Percentiles rank a stretch among this genome's conserved stretches.
These are phyloP conservation scores for Enoplolaimus lenunculus DNA, from an alignment of 2,888 invertebrate genomes.

Conservation along the genomic window DNA sequence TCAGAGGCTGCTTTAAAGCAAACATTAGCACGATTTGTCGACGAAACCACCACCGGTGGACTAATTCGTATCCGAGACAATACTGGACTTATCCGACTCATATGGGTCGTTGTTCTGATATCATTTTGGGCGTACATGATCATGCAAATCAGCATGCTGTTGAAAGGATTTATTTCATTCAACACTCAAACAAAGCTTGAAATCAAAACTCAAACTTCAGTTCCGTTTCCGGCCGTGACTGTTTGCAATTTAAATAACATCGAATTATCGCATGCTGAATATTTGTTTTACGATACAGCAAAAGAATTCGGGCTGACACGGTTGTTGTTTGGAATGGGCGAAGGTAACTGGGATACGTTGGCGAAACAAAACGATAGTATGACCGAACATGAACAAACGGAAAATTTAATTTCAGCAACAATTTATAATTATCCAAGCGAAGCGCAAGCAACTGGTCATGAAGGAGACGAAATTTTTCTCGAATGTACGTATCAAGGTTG, in stretches of 20 bases:
- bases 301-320: too few species aligned
- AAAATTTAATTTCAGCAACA: neutral
- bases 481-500: neutral
- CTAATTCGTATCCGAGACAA: neutral
- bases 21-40: too few species aligned
- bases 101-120: neutral
- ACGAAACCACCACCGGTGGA: neutral
- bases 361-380: too few species aligned
- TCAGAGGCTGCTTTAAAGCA: too few species aligned
- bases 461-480: neutral
- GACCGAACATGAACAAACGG: too few species aligned
- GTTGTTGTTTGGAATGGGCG: too few species aligned
- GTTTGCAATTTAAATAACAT: constrained; percentile 1
- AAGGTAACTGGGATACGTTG: too few species aligned
- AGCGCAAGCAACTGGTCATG: neutral
- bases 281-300: too few species aligned
- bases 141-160: neutral
- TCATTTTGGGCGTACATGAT: neutral
- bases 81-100: constrained; percentile 1
- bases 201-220: neutral
- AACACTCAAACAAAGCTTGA: neutral
- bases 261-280: too few species aligned
- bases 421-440: neutral
- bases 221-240: neutral
- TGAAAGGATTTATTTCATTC: neutral